Base-by-base conservation (phyloP, 2,888 invertebrate species). In the Xestia c-nigrum region DNA sequence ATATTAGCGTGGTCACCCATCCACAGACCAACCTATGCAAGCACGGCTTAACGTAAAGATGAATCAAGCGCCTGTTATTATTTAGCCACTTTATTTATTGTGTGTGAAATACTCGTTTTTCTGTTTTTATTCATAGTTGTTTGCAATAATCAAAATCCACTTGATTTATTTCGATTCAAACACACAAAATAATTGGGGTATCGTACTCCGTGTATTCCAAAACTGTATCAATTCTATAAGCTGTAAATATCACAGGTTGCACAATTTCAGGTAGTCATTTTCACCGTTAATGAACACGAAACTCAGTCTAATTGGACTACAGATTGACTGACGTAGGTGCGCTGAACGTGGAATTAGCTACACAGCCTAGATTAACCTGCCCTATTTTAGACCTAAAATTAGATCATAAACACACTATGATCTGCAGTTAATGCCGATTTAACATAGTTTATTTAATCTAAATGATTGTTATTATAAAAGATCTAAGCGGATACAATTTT, bases 261-360 rank as follows among this genome's bases (percentile, higher is more conserved):
- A 68, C 46, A 65, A 55, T 38, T 57, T 10, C 31, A 69, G 38
- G 52, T 74, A 63, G 74, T 85, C 85, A 84, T 85, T 74, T 81
- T 63, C 81, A 52, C 59, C 24, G 31, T 66, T 74, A 31, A 84
- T 73, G 57, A 81, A 81, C 85, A 66, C 59, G 67, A 75, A 81
- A 72, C 59, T 72, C 74, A 52, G 72, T 47, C 68, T 82, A 82
- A 82, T 82, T 82, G 76, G 82, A 85, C 71, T 40, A 66, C 82
- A 57, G 85, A 83, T 82, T 85, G 82, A 82, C 77, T 72, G 85
- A 72, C 83, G 69, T 70, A 67, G 61, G 50, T 40, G 46, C 46
- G 12, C 59, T 81, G 55, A 66, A 76, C 47, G 38, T n/a, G n/a
- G 57, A 46, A 73, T 81, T 66, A 82, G 57, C 57, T 57, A 19